Evolutionary conservation across 2,888 invertebrate species (phyloP).

Genomic region (Chrysolina americana): DNA sequence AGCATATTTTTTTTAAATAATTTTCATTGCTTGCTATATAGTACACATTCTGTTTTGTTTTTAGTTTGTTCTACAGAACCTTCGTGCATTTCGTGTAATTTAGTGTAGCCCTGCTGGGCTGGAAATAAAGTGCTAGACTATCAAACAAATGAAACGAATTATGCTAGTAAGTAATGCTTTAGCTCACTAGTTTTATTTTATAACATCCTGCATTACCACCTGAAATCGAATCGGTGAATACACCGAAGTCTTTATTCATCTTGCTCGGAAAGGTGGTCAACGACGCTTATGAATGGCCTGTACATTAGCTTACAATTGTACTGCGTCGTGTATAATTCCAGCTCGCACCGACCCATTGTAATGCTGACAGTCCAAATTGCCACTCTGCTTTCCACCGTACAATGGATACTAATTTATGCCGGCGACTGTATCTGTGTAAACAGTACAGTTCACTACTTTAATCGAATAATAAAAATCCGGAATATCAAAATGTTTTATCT

Average conservation of each 20-base stretch:
- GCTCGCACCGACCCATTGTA: conserved; percentile 63
- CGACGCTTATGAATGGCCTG: conserved; percentile 48
- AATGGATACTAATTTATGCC: conserved; percentile 67
- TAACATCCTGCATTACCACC: background rate
- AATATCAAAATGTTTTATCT: conserved; percentile 56
- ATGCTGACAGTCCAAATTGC: conserved; percentile 65
- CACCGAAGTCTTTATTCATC: background rate
- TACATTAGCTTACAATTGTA: conserved; percentile 67
- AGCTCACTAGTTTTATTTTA: no score
- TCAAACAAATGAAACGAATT: no score
- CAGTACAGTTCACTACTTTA: conserved; percentile 53
- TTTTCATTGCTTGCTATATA: no score
- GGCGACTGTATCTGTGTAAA: conserved; percentile 60
- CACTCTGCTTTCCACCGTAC: conserved; percentile 64
- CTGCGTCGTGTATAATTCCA: conserved; percentile 66
- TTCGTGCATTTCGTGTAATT: no score
- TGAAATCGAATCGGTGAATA: conserved; percentile 1
- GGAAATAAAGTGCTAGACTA: no score
- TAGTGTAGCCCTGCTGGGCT: no score
- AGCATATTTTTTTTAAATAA: no score
- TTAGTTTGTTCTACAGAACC: no score
- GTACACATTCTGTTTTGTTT: no score
- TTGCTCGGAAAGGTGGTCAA: conserved; percentile 11
- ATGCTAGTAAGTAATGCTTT: no score
- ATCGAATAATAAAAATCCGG: conserved; percentile 57